These are phyloP conservation scores for Halesus radiatus DNA, from an alignment of 1,140 invertebrate genomes.

Conservation along the genomic window DNA sequence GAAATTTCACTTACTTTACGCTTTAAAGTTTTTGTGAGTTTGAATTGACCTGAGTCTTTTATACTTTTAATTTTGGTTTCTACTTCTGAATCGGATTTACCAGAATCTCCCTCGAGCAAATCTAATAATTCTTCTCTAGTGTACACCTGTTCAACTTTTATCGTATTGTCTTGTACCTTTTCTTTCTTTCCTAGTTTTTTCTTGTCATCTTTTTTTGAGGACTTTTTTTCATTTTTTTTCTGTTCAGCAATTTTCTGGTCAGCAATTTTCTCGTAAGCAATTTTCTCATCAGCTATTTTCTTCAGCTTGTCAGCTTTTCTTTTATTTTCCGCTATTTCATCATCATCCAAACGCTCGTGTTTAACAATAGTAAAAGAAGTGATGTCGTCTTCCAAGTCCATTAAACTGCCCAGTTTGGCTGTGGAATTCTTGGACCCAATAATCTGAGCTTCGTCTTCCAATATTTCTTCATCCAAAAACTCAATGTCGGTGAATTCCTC, in stretches of 20 bases:
- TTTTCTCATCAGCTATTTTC: no score
- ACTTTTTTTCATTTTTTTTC: no score
- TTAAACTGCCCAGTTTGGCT: not conserved
- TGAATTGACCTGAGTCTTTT: not conserved
- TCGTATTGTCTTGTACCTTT: not conserved
- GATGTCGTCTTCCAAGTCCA: conserved; percentile 27
- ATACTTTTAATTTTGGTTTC: conserved; percentile 13
- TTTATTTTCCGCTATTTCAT: not conserved
- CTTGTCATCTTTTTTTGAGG: not conserved
- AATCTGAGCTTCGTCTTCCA: not conserved
- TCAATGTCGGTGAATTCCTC: conserved; percentile 26
- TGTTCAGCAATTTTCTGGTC: no score
- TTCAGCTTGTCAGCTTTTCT: not conserved
- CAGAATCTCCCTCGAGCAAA: conserved; percentile 17
- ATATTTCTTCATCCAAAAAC: conserved; percentile 25
- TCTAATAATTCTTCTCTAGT: conserved; percentile 22
- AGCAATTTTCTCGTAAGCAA: no score
- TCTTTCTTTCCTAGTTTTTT: not conserved
- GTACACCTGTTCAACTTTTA: conserved; percentile 10
- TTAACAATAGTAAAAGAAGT: conserved; percentile 22
- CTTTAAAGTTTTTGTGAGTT: not conserved
- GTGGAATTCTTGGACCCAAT: not conserved
- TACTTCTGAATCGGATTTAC: conserved; percentile 6
- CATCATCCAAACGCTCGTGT: conserved; percentile 1
- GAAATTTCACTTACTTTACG: not conserved